Conservation (phyloP, 2,888 invertebrate species). For the Orthonychiurus folsomi region DNA sequence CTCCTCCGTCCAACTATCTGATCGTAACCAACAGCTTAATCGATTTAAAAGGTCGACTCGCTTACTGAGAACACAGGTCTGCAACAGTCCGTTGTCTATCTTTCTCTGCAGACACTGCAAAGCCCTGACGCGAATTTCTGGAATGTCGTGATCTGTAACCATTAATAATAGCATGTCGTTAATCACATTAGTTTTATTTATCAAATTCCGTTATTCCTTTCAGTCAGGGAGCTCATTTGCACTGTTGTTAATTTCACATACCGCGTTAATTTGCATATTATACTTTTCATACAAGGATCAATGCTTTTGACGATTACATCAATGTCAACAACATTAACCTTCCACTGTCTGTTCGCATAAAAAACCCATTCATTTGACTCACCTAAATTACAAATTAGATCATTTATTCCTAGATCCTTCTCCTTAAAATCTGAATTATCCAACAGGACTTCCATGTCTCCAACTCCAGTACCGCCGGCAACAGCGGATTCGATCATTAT, state of each 20-base stretch:
- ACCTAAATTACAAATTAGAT: neutral
- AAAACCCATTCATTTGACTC: neutral
- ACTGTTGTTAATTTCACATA: too few species aligned
- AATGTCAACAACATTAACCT: too few species aligned
- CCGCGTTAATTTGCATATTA: too few species aligned
- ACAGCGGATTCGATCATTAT: neutral
- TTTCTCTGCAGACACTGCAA: slow-evolving; percentile 33
- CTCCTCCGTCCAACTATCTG: slow-evolving; percentile 14
- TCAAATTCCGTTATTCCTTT: too few species aligned
- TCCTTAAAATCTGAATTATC: neutral
- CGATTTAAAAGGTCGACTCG: slow-evolving; percentile 31
- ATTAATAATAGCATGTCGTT: neutral
- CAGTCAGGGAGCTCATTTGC: too few species aligned
- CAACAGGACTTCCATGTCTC: neutral
- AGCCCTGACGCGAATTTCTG: slow-evolving; percentile 34
- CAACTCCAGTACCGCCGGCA: too few species aligned
- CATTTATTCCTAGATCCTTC: neutral
- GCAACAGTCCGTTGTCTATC: slow-evolving; percentile 30
- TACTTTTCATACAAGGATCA: too few species aligned
- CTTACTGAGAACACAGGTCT: slow-evolving; percentile 22
- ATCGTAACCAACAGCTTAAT: slow-evolving; percentile 24
- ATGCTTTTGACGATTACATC: too few species aligned
- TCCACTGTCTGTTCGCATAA: too few species aligned
- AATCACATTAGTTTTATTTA: too few species aligned
- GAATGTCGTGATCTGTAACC: slow-evolving; percentile 31